Conservation (phyloP, 2,113 vertebrate species). For the Neoarius graeffei region DNA sequence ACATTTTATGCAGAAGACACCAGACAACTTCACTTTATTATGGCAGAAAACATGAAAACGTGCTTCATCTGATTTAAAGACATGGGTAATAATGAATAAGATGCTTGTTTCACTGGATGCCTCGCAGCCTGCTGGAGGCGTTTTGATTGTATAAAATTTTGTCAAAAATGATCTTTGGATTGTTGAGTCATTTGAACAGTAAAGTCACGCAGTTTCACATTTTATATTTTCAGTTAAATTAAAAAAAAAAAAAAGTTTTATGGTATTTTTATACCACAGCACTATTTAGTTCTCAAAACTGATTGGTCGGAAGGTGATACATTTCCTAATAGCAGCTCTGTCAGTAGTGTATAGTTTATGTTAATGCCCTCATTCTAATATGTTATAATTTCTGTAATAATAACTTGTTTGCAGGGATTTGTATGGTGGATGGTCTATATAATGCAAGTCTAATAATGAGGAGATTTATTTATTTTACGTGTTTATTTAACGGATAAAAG, state of each 20-base stretch:
- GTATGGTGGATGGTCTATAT: not conserved
- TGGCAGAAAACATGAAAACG: not conserved
- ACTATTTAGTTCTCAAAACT: not conserved
- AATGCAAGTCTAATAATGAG: not conserved
- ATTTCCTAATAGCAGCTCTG: not conserved
- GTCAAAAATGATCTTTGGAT: not conserved
- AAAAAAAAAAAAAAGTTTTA: not conserved
- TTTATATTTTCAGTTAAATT: not conserved
- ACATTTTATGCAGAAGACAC: not conserved
- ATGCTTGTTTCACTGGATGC: not conserved
- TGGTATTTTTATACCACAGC: not conserved
- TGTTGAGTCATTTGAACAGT: not conserved
- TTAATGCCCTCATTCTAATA: not conserved
- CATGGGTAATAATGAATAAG: not conserved
- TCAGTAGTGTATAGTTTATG: not conserved
- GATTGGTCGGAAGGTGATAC: not conserved
- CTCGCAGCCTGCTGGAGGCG: not conserved
- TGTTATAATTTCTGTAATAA: not conserved
- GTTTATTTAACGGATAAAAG: not conserved
- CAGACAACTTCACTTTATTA: not conserved
- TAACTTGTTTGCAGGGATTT: not conserved
- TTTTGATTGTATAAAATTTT: constrained; percentile 1
- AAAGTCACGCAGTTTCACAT: not conserved
- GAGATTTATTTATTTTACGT: not conserved
- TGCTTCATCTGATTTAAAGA: not conserved